Conservation (phyloP, 2,113 vertebrate genomes). For the Colinus virginianus region DNA sequence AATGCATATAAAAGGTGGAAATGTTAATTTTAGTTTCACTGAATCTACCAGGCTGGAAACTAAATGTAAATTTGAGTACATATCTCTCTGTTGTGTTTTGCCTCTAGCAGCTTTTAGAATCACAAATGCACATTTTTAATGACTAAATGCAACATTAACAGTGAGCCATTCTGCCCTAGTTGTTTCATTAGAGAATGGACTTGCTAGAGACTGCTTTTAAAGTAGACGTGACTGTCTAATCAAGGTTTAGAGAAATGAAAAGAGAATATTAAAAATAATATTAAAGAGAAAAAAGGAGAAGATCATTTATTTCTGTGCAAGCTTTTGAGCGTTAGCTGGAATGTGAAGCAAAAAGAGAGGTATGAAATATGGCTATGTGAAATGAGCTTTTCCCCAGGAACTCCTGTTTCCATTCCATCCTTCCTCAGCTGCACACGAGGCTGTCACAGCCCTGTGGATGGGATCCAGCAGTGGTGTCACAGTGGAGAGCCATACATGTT, state of each 20-base stretch:
- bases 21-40: slow-evolving; percentile 53
- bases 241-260: not conserved
- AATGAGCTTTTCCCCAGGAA: not conserved
- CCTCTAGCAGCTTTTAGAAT: slow-evolving; percentile 71
- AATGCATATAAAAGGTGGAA: slow-evolving; percentile 33
- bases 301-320: not conserved
- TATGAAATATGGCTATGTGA: not conserved
- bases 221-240: slow-evolving; percentile 28
- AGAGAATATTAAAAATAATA: not conserved
- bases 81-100: slow-evolving; percentile 59
- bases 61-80: slow-evolving; percentile 20
- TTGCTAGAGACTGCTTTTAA: slow-evolving; percentile 54
- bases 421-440: not conserved
- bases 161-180: slow-evolving; percentile 70
- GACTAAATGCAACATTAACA: slow-evolving; percentile 69
- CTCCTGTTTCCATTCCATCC: not conserved
- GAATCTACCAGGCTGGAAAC: slow-evolving; percentile 24
- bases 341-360: not conserved
- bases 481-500: not conserved
- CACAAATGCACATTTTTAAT: slow-evolving; percentile 76
- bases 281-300: not conserved
- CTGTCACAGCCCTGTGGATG: not conserved
- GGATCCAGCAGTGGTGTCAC: rapidly evolving
- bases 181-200: slow-evolving; percentile 50
- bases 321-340: not conserved